These are phyloP conservation scores for Gallinago jamesoni DNA, from an alignment of 2,113 vertebrate genomes.

Conservation along the genomic window DNA sequence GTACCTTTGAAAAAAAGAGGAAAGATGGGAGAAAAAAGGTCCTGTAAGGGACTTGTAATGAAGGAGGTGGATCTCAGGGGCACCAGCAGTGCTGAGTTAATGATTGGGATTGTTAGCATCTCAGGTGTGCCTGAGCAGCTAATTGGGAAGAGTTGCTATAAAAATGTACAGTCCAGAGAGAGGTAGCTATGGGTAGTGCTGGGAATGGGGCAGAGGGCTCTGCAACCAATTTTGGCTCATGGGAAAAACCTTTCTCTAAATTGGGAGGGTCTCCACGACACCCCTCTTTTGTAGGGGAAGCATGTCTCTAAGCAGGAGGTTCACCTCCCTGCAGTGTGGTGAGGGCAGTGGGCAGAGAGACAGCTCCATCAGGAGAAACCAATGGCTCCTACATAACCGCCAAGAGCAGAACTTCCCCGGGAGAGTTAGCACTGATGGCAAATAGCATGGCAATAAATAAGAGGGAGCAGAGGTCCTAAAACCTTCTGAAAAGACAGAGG, in stretches of 20 bases:
- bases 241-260: neutral
- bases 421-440: neutral
- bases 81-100: neutral
- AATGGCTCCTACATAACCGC: neutral
- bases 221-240: neutral
- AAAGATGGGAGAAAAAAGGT: neutral
- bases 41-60: neutral
- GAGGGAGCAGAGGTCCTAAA: neutral
- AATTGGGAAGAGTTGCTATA: neutral
- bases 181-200: neutral
- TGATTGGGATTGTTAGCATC: neutral
- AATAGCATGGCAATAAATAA: neutral
- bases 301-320: neutral
- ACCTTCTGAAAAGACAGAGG: neutral
- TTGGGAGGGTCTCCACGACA: neutral
- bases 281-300: neutral
- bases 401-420: neutral
- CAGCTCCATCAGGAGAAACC: neutral
- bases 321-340: rapidly evolving
- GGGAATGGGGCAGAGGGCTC: neutral
- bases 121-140: neutral
- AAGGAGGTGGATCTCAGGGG: neutral
- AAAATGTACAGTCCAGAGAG: neutral
- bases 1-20: neutral
- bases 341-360: neutral